Evolutionary conservation across 37 sponge, comb jelly and placozoan genomes (phyloP).

Genomic region (Eunapius fragilis): DNA sequence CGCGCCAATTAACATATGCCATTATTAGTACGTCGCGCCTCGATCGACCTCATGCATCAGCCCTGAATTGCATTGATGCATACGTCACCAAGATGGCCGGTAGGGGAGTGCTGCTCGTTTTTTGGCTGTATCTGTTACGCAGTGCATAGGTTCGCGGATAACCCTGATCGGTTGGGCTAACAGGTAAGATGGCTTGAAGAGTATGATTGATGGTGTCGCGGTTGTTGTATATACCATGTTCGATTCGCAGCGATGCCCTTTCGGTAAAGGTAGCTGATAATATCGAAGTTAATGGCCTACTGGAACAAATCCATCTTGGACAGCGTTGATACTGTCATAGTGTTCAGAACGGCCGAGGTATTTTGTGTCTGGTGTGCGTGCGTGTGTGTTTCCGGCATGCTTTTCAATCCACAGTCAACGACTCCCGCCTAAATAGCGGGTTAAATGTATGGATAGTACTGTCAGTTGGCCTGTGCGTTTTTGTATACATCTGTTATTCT

Average conservation of each 20-base stretch:
- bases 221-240: not conserved
- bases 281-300: not conserved
- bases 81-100: not conserved
- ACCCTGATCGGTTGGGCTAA: slow-evolving; percentile 54
- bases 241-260: not conserved
- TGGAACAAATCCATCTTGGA: not conserved
- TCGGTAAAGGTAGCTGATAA: not conserved
- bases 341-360: not conserved
- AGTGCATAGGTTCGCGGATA: not conserved
- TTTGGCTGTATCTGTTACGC: slow-evolving; percentile 1
- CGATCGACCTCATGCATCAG: too few species aligned
- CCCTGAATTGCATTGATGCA: not conserved
- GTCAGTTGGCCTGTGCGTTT: too few species aligned
- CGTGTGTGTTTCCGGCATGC: too few species aligned
- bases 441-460: too few species aligned
- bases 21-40: too few species aligned
- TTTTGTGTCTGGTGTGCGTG: not conserved
- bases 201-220: not conserved
- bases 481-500: too few species aligned
- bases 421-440: too few species aligned
- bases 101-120: not conserved
- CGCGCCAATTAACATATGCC: too few species aligned
- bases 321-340: not conserved
- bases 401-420: too few species aligned
- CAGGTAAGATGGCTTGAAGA: not conserved